phyloP scores from a whole-genome alignment of 1,140 invertebrate genomes.

The Andricus grossulariae region DNA sequence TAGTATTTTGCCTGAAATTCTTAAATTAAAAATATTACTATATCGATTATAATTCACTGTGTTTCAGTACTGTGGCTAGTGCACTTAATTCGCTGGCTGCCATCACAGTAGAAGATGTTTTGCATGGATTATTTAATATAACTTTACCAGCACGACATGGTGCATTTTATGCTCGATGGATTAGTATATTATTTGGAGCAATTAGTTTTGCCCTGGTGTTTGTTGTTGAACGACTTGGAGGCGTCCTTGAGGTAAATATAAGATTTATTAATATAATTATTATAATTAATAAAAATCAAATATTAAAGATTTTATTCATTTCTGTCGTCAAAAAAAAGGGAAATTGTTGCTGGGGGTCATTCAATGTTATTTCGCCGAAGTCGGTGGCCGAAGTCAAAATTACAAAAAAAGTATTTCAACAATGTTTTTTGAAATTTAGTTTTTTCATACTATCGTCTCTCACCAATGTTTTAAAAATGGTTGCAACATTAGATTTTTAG shows the following conservation, averaged over 20 bases:
- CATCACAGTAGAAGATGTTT: slow-evolving; percentile 91
- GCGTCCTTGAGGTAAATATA: slow-evolving; percentile 83
- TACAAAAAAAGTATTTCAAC: too few relatives aligned
- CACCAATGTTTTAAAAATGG: too few relatives aligned
- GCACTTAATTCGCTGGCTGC: slow-evolving; percentile 94
- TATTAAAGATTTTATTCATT: too few relatives aligned
- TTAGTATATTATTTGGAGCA: slow-evolving; percentile 80
- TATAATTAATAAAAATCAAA: too few relatives aligned
- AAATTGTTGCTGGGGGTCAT: too few relatives aligned
- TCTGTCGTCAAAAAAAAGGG: too few relatives aligned
- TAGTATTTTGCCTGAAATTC: too few relatives aligned
- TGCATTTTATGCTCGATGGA: slow-evolving; percentile 80
- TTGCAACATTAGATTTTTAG: too few relatives aligned
- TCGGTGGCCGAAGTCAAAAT: too few relatives aligned
- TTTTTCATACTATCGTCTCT: too few relatives aligned
- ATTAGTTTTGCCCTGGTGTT: slow-evolving; percentile 85
- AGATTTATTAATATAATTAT: background rate
- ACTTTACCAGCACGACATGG: slow-evolving; percentile 83
- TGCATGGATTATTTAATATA: slow-evolving; percentile 82
- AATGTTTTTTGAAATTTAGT: too few relatives aligned
- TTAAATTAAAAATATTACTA: background rate
- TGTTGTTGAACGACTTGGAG: slow-evolving; percentile 86
- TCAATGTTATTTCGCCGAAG: too few relatives aligned
- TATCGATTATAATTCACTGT: slow-evolving; percentile 19
- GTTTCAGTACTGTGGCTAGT: slow-evolving; percentile 90